Base-by-base conservation (phyloP, 2,888 invertebrate species). In the Ceriagrion tenellum region DNA sequence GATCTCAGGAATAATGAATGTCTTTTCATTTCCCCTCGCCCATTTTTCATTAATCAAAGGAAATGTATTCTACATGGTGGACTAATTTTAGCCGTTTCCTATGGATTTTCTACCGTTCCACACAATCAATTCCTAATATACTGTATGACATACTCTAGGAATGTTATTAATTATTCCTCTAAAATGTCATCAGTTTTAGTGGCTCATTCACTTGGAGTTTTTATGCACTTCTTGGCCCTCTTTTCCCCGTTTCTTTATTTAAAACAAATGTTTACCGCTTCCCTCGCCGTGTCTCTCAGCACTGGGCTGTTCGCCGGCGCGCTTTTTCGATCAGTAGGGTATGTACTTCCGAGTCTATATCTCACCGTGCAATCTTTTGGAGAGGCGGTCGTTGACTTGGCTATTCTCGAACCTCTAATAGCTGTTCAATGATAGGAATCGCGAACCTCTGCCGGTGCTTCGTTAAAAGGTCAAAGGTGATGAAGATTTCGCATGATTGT, bases 341-440 rank as follows among this genome's bases (percentile, higher is more conserved):
- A 81, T 81, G 81, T 35, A 81, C 81, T 81, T 81, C 81, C 81
- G 81, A 81, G 81, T 81, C 30, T 81, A 81, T 81, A 81, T 81
- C 81, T 35, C 55, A 55, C 55, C 89, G 89, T 55, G 55, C 89
- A 55, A 89, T 89, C 63, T 40, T 47, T 16, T 47, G 81, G 30
- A 81, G 93, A 93, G 63, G 16, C 35, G 93, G 93, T 93, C 93
- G 35, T 93, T 93, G 93, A 93, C 93, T 69, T 23, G 40, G 69
- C 93, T 47, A 69, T 47, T 93, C 40, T 93, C 69, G 69, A 89
- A 55, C 69, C 74, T 47, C 47, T 74, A 93, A 93, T 93, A 74
- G 93, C 93, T 69, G 47, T 93, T 93, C 69, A 93, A 30, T n/a
- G 69, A 10, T n/a, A 63, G 81, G 93, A 93, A 93, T 74, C n/a